A percentile compares a stretch with the other conserved stretches of the same genome.
These are phyloP conservation scores for Drosophila oshimai DNA, from an alignment of 1,140 invertebrate species.

Conservation along the genomic window DNA sequence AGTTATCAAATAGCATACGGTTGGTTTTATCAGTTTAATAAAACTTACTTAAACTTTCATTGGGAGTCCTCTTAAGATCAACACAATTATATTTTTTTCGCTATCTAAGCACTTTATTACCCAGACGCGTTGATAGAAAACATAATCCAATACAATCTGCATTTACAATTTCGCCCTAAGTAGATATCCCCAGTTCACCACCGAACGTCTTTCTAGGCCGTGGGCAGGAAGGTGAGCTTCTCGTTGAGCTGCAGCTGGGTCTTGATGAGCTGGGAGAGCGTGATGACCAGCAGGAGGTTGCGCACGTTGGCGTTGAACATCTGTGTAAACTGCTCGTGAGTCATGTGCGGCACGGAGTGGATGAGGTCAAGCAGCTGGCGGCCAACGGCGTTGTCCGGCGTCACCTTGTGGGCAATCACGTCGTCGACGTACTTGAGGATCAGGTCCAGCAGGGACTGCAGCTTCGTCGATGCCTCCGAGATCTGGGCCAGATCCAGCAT, in stretches of 20 bases:
- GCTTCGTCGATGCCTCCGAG: conserved; percentile 90
- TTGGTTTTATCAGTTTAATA: no score
- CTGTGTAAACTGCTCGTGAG: conserved; percentile 94
- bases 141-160: conserved; percentile 54
- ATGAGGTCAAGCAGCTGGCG: conserved; percentile 94
- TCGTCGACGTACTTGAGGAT: conserved; percentile 95
- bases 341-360: conserved; percentile 94
- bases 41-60: no score
- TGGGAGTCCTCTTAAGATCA: no score
- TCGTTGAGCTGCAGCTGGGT: conserved; percentile 97
- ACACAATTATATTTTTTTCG: neutral
- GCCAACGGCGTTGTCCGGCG: conserved; percentile 91
- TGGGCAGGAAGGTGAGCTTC: conserved; percentile 92
- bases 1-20: no score
- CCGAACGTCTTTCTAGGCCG: conserved; percentile 37
- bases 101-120: conserved; percentile 58
- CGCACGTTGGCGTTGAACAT: conserved; percentile 98
- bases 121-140: conserved; percentile 34
- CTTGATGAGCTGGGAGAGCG: conserved; percentile 97
- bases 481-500: conserved; percentile 94
- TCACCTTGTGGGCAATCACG: conserved; percentile 88
- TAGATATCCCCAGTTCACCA: conserved; percentile 9
- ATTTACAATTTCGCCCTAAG: conserved; percentile 58
- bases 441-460: conserved; percentile 90
- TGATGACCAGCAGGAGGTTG: conserved; percentile 98